Conservation (phyloP, 2,113 vertebrate genomes). For the Semnopithecus entellus region DNA sequence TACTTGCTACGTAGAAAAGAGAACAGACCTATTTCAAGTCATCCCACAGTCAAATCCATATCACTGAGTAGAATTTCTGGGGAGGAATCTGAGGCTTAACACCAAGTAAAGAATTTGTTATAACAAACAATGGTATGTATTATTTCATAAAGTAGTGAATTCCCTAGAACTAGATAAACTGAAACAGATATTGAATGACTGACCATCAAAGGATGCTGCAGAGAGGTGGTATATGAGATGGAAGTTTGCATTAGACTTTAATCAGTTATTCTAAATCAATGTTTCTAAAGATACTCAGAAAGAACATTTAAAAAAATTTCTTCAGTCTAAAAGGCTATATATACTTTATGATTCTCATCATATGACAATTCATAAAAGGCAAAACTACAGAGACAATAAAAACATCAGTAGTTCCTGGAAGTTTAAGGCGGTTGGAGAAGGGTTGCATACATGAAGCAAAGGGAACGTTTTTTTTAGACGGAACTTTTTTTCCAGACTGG, state of each 20-base stretch:
- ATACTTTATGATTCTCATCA: neutral
- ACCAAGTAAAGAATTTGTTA: neutral
- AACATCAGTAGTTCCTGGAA: neutral
- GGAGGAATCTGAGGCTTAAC: neutral
- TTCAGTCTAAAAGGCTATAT: neutral
- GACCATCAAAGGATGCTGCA: neutral
- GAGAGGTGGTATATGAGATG: neutral
- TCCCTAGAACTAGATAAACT: neutral
- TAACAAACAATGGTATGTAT: neutral
- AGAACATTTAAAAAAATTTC: neutral
- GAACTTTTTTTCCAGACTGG: neutral
- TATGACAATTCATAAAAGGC: neutral
- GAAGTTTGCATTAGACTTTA: neutral
- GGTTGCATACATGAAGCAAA: neutral
- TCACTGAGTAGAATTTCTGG: neutral
- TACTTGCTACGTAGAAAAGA: neutral
- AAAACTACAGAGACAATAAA: neutral
- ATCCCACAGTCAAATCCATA: neutral
- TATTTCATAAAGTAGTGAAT: neutral
- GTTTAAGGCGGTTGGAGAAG: neutral
- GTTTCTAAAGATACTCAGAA: neutral
- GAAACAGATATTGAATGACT: neutral
- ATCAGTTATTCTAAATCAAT: neutral
- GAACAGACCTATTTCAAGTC: neutral
- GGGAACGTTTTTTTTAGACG: neutral